A percentile compares a stretch with the other conserved stretches of the same genome.
phyloP scores from a whole-genome alignment of 2,888 invertebrate genomes.

The Lymantria monacha region DNA sequence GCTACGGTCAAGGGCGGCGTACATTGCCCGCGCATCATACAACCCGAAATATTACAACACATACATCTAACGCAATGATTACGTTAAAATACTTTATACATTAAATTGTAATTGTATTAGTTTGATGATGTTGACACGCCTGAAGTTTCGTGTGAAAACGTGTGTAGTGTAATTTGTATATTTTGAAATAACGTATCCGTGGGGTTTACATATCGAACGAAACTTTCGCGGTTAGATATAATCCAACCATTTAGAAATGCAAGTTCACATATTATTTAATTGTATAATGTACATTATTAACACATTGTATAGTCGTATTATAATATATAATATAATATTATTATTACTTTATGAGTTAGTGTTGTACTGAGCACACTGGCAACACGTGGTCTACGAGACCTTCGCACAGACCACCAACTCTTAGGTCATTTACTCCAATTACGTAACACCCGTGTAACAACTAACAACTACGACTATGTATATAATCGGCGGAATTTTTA shows the following conservation, averaged over 20 bases:
- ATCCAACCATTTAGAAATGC: neutral
- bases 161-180: conserved; percentile 19
- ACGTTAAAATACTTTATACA: conserved; percentile 16
- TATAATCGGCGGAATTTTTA: conserved; percentile 81
- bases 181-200: conserved; percentile 5
- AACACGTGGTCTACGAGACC: conserved; percentile 65
- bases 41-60: conserved; percentile 38
- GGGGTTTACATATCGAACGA: neutral
- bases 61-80: conserved; percentile 41
- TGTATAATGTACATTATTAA: neutral
- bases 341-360: neutral
- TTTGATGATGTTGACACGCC: conserved; percentile 25
- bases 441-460: conserved; percentile 79
- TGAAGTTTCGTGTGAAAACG: conserved; percentile 23
- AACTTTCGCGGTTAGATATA: neutral
- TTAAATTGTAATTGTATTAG: neutral
- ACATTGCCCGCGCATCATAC: conserved; percentile 61
- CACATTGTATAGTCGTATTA: neutral
- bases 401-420: conserved; percentile 65
- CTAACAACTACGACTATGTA: conserved; percentile 62
- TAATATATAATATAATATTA: neutral
- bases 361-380: conserved; percentile 30
- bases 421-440: conserved; percentile 80
- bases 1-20: conserved; percentile 71
- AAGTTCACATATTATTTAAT: neutral